Evolutionary conservation across 2,113 vertebrate species (phyloP).

Genomic region (Istiophorus platypterus): DNA sequence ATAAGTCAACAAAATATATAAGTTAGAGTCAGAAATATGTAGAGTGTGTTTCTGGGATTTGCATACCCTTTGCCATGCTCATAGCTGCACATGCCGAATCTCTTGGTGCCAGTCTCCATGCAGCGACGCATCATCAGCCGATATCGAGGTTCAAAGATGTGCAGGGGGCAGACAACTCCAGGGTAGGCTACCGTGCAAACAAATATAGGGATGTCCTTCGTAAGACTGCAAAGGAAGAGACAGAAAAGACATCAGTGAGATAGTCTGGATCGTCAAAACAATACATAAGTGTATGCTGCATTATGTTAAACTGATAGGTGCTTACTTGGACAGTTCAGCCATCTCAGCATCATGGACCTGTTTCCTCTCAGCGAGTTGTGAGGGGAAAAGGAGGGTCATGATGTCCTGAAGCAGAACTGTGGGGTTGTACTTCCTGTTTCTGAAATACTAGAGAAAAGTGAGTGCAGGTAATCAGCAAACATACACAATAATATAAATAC

Average conservation of each 20-base stretch:
- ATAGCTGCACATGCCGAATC: slow-evolving; percentile 93
- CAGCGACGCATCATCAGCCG: slow-evolving; percentile 94
- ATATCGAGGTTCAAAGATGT: slow-evolving; percentile 93
- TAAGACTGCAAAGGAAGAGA: slow-evolving; percentile 80
- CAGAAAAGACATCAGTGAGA: background rate
- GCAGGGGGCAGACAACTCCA: slow-evolving; percentile 89
- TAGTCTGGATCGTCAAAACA: background rate
- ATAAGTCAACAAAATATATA: background rate
- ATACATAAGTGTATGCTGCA: background rate
- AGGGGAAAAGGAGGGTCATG: slow-evolving; percentile 84
- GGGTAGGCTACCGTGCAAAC: slow-evolving; percentile 93
- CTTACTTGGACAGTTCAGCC: slow-evolving; percentile 92
- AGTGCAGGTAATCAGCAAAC: background rate
- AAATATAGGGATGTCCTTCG: slow-evolving; percentile 91
- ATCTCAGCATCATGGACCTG: slow-evolving; percentile 88
- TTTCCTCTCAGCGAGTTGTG: slow-evolving; percentile 87
- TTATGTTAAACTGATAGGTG: background rate
- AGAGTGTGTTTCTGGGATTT: background rate
- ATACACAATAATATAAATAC: background rate
- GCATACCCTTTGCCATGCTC: slow-evolving; percentile 90
- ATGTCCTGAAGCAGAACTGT: slow-evolving; percentile 88
- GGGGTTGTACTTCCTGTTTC: slow-evolving; percentile 88
- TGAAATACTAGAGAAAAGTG: slow-evolving; percentile 84
- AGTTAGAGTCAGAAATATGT: background rate
- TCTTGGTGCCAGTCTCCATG: slow-evolving; percentile 91